Percentiles rank a stretch among this genome's conserved stretches.
Evolutionary conservation across 64 coral and sea anemone genomes (phyloP).

Genomic region (Montipora sp.): DNA sequence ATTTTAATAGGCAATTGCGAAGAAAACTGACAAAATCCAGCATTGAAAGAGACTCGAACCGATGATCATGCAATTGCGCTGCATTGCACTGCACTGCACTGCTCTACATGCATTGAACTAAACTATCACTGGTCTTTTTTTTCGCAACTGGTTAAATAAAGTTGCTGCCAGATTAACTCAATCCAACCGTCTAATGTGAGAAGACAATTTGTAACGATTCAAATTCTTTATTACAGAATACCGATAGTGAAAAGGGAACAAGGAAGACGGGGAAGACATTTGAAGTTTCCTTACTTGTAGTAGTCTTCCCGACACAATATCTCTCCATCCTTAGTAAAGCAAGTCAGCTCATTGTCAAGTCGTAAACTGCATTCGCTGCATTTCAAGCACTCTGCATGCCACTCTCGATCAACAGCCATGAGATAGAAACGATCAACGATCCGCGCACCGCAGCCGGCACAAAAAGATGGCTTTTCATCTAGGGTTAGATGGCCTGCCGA

Average conservation of each 20-base stretch:
- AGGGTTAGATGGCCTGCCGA: slow-evolving; percentile 63
- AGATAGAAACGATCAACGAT: slow-evolving; percentile 87
- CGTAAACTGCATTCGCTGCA: slow-evolving; percentile 82
- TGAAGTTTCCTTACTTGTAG: slow-evolving; percentile 66
- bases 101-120: too few relatives aligned
- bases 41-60: too few relatives aligned
- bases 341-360: slow-evolving; percentile 90
- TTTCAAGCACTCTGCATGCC: slow-evolving; percentile 86
- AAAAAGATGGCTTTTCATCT: slow-evolving; percentile 76
- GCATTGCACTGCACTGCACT: too few relatives aligned
- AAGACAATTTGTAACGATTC: too few relatives aligned
- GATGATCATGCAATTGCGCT: too few relatives aligned
- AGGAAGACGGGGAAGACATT: not conserved
- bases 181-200: too few relatives aligned
- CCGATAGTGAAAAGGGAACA: not conserved
- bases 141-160: too few relatives aligned
- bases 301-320: slow-evolving; percentile 94
- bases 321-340: slow-evolving; percentile 85
- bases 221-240: too few relatives aligned
- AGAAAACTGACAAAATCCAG: too few relatives aligned
- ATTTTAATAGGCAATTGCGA: too few relatives aligned
- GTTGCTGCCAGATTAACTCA: too few relatives aligned
- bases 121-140: too few relatives aligned
- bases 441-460: slow-evolving; percentile 80
- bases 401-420: slow-evolving; percentile 84